Evolutionary conservation across 2,888 invertebrate genomes (phyloP).

Genomic region (Halocaridina rubra): DNA sequence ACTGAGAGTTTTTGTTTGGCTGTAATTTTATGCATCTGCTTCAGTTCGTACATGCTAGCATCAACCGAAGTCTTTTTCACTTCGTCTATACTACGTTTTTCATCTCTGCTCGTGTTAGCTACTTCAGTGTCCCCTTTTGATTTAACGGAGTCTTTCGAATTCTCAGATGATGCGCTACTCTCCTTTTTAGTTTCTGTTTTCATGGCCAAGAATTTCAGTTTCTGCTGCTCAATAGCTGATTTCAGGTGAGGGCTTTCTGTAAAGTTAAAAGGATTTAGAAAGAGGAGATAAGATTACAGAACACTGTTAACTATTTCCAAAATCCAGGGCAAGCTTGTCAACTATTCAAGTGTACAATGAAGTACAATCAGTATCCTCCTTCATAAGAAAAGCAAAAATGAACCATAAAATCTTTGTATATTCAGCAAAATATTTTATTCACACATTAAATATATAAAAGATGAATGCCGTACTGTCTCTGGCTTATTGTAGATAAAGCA

Average conservation of each 20-base stretch:
- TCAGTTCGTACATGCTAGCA: constrained; percentile 46
- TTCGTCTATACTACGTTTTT: neutral
- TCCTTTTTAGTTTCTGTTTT: constrained; percentile 33
- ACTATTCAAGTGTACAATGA: too few species aligned
- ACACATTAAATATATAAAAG: too few species aligned
- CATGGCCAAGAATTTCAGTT: constrained; percentile 70
- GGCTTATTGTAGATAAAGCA: too few species aligned
- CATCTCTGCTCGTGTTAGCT: neutral
- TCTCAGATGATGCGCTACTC: neutral
- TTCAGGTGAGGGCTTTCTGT: constrained; percentile 64
- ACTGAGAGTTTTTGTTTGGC: neutral
- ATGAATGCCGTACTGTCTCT: too few species aligned
- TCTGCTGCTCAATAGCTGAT: constrained; percentile 75
- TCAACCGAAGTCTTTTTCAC: constrained; percentile 36
- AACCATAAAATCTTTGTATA: too few species aligned
- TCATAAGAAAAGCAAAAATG: too few species aligned
- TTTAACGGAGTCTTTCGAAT: neutral
- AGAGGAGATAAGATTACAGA: too few species aligned
- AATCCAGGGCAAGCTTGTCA: too few species aligned
- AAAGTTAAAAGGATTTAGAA: too few species aligned
- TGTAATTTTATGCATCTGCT: constrained; percentile 39
- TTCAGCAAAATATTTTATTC: too few species aligned
- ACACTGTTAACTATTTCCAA: too few species aligned
- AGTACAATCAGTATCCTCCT: too few species aligned
- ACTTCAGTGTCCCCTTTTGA: neutral